phyloP scores from a whole-genome alignment of 2,113 vertebrate genomes.

The Dicentrarchus labrax region DNA sequence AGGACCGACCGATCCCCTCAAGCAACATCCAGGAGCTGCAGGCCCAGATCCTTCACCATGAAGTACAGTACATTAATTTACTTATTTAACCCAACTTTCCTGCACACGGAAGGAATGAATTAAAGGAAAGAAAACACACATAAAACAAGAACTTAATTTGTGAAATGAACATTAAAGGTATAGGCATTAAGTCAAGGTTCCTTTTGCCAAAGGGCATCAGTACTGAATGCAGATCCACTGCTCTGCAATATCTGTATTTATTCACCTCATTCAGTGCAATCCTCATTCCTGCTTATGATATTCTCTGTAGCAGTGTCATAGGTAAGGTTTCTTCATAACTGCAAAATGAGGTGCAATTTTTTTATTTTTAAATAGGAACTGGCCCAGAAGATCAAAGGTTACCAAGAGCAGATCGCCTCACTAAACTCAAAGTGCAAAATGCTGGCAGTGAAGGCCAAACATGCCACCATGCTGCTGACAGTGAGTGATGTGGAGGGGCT shows the following conservation, averaged over 20 bases:
- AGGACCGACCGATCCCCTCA: conserved; percentile 90
- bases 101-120: not conserved
- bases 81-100: not conserved
- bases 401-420: conserved; percentile 97
- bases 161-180: not conserved
- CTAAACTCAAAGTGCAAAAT: conserved; percentile 98
- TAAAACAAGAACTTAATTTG: not conserved
- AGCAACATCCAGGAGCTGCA: conserved; percentile 96
- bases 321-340: not conserved
- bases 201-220: not conserved
- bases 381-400: conserved; percentile 96
- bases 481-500: conserved; percentile 94
- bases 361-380: conserved; percentile 88
- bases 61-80: conserved; percentile 82
- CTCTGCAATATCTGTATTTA: not conserved
- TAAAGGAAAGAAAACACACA: not conserved
- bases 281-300: not conserved
- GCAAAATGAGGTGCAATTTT: not conserved
- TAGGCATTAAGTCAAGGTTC: not conserved
- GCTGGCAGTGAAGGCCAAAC: conserved; percentile 97
- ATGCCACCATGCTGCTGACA: conserved; percentile 97
- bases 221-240: not conserved
- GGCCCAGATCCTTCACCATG: conserved; percentile 93
- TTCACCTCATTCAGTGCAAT: not conserved
- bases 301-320: not conserved